phyloP scores from a whole-genome alignment of 1,140 invertebrate species.

The Ceratitis capitata region DNA sequence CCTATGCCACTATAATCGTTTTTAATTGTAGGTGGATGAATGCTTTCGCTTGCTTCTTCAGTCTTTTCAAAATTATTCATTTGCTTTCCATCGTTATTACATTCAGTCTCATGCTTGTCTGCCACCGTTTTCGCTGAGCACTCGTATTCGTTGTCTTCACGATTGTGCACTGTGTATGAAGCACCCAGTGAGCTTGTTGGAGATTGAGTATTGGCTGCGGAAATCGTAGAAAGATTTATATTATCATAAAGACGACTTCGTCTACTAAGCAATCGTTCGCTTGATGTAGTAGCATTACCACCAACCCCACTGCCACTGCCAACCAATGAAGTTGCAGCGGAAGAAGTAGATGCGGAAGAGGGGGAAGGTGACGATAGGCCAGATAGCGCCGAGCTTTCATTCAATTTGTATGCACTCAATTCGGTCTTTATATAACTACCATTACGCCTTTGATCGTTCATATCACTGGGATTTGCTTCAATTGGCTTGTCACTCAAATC shows the following conservation, averaged over 20 bases:
- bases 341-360: neutral
- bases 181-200: slow-evolving; percentile 45
- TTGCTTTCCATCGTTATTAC: slow-evolving; percentile 31
- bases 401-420: neutral
- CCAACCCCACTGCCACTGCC: neutral
- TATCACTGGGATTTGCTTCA: neutral
- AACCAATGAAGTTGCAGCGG: neutral
- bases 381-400: neutral
- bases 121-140: neutral
- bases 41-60: neutral
- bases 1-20: neutral
- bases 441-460: neutral
- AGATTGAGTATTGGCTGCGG: slow-evolving; percentile 42
- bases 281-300: slow-evolving; percentile 40
- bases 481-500: neutral
- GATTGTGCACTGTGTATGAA: slow-evolving; percentile 57
- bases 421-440: neutral
- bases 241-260: slow-evolving; percentile 62
- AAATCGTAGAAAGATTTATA: slow-evolving; percentile 57
- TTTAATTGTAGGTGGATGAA: neutral
- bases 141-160: slow-evolving; percentile 41
- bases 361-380: neutral
- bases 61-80: neutral
- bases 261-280: slow-evolving; percentile 58
- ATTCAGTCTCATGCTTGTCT: slow-evolving; percentile 39